Base-by-base conservation (phyloP, 2,888 invertebrate genomes). In the Branchellion lobata region DNA sequence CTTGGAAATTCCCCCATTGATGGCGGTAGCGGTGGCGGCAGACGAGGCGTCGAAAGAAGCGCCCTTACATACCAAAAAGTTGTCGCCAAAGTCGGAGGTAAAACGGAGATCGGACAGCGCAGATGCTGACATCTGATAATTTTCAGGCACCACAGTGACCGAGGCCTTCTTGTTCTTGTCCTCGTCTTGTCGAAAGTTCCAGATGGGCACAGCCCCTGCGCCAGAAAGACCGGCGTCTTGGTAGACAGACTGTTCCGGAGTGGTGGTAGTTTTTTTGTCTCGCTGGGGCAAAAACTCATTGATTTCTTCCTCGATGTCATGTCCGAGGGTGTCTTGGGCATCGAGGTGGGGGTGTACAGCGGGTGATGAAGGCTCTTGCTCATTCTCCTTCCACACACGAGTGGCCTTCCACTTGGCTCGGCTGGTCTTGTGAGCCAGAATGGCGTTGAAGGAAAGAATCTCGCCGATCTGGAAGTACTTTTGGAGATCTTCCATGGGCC, bases 341-440 rank as follows among this genome's bases (percentile, higher is more conserved):
- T 40, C 33, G 51, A 65, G 73, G 33, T 78, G 72, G 33, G 31
- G 14, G 47, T 78, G 61, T n/a, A n/a, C n/a, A 11, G 80, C 80
- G 14, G 80, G 74, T 18, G 85, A 85, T 65, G 85, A 84, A 77
- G 86, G 85, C 77, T 85, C 85, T 14, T 85, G 85, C 80, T 87
- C 87, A 78, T 85, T 84, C 65, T 86, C 86, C 78, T 86, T 86
- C 87, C 87, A 87, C n/a, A 87, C 85, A 80, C 86, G 86, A 0
- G 85, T 86, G 1, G 87, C 87, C 71, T 86, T 82, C 87, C 87
- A 87, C 61, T 87, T 85, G n/a, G 87, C 87, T 68, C 87, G 82
- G 79, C 87, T 87, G 3, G 86, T 87, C 82, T 87, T 87, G 5
- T 87, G 86, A 11, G 88, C 88, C 61, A 87, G 85, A 21, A 88